Percentiles rank a stretch among this genome's conserved stretches.
Conservation (phyloP, 2,797 vertebrate genomes). For the Labeo calbasu region DNA sequence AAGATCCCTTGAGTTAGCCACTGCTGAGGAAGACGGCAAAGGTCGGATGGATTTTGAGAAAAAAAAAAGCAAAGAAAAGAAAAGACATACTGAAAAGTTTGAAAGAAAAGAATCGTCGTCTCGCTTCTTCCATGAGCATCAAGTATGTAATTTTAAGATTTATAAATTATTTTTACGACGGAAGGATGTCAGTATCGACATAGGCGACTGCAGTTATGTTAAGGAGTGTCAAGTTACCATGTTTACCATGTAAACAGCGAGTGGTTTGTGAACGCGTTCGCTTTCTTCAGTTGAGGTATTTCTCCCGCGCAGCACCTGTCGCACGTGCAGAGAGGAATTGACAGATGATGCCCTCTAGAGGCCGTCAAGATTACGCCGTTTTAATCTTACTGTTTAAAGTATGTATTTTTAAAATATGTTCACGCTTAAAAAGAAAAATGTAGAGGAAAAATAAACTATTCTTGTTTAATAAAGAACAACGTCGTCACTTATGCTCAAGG, state of each 20-base stretch:
- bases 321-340: neutral
- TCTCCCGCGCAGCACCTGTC: neutral
- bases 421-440: neutral
- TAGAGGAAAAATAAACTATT: neutral
- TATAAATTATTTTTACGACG: neutral
- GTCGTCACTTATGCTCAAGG: neutral
- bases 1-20: conserved; percentile 21
- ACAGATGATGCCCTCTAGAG: conserved; percentile 21
- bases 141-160: neutral
- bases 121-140: neutral
- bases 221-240: neutral
- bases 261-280: neutral
- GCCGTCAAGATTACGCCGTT: neutral
- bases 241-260: neutral
- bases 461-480: neutral
- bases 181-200: neutral
- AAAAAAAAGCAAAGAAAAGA: neutral
- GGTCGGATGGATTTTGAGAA: neutral
- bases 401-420: neutral
- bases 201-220: neutral
- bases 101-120: neutral
- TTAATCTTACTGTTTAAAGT: neutral
- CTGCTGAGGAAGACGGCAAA: neutral
- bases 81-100: neutral
- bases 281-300: neutral